Conservation (phyloP, 2,888 invertebrate species). For the Caenorhabditis sulstoni region DNA sequence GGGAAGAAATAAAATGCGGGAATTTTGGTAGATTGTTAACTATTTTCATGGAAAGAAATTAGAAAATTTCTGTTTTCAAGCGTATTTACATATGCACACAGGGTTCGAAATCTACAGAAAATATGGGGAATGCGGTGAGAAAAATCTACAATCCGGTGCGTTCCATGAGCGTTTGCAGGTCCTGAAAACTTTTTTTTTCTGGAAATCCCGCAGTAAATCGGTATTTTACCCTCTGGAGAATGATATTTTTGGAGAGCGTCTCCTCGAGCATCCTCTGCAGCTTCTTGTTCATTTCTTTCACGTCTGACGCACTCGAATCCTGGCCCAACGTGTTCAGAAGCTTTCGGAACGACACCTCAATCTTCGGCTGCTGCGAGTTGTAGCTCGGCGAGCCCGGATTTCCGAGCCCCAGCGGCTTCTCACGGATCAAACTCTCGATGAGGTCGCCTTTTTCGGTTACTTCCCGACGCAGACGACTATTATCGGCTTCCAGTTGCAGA, state of each 20-base stretch:
- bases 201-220: background rate
- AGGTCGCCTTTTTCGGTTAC: slow-evolving; percentile 67
- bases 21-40: background rate
- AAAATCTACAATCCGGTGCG: slow-evolving; percentile 62
- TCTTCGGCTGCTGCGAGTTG: background rate
- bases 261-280: slow-evolving; percentile 72
- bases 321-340: slow-evolving; percentile 62
- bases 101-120: background rate
- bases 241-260: slow-evolving; percentile 71
- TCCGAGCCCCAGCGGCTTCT: slow-evolving; percentile 47
- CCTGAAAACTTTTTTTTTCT: slow-evolving; percentile 45
- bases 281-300: slow-evolving; percentile 71
- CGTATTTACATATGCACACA: slow-evolving; percentile 40
- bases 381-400: slow-evolving; percentile 1
- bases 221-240: slow-evolving; percentile 64
- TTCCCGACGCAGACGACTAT: slow-evolving; percentile 58
- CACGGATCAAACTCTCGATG: slow-evolving; percentile 67
- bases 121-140: too few species aligned
- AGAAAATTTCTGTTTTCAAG: background rate
- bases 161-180: slow-evolving; percentile 69
- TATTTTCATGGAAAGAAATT: too few species aligned
- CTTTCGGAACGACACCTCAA: slow-evolving; percentile 58
- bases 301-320: slow-evolving; percentile 58
- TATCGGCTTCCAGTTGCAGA: slow-evolving; percentile 63
- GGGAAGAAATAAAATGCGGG: too few species aligned